Evolutionary conservation across 2,797 vertebrate genomes (phyloP), one percentile per base, ranked within the genome.

Genomic region (Poecilia wingei): DNA sequence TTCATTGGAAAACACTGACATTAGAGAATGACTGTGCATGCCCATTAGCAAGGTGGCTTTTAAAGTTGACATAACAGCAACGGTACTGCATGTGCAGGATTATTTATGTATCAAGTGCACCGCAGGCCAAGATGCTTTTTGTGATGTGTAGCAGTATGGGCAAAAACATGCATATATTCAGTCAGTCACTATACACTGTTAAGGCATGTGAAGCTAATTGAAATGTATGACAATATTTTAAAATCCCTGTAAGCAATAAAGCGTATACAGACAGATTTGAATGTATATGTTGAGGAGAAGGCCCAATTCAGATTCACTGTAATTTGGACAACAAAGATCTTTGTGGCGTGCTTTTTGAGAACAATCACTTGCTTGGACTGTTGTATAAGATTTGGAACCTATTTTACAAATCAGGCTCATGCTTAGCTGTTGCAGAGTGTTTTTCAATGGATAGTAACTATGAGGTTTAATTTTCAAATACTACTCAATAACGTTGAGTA

Each of bases 41-140:
- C 86, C 83, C 82, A 82, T 89, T 86, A 89, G 86, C 80, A 75
- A 55, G 47, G 14, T 45, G 31, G 64, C 82, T 75, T 85, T 83
- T 84, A 78, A 78, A 90, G 83, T 82, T 80, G 59, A 70, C 71
- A 79, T 82, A 91, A 82, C 28, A 79, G 84, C 91, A 22, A 10
- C 3, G 22, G 20, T 5, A 25, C 13, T 82, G 81, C 84, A 55
- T 86, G 74, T 73, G 53, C 80, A 79, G 73, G 47, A 71, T 79
- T 90, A 82, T 90, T 89, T 85, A 84, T 85, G 72, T 85, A 87
- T 84, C 53, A 79, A 59, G 61, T 79, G 81, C 73, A 85, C 85
- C 80, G 83, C 74, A 57, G 81, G 85, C 82, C 73, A 87, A 12
- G 75, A 31, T 90, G 79, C 72, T 81, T 78, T 76, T 72, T 87